Percentiles rank a stretch among this genome's conserved stretches.
Conservation (phyloP, 2,888 invertebrate genomes). For the Lasius platythorax region DNA sequence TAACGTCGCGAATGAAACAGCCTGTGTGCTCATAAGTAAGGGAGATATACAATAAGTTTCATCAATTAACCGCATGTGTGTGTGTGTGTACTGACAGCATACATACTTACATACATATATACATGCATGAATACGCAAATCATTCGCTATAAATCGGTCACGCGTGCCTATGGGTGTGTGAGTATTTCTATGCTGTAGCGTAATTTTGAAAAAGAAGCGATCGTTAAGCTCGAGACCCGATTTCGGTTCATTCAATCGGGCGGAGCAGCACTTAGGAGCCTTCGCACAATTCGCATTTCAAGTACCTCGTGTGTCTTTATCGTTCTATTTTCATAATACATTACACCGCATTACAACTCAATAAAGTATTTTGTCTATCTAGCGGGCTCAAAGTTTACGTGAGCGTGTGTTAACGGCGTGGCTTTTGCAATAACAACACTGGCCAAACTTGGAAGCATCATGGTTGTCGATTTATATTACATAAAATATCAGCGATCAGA, state of each 20-base stretch:
- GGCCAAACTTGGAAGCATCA: constrained; percentile 44
- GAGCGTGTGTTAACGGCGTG: constrained; percentile 12
- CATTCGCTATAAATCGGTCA: constrained; percentile 53
- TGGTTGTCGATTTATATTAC: constrained; percentile 17
- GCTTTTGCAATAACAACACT: constrained; percentile 25
- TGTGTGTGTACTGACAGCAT: constrained; percentile 75
- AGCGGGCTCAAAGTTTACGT: constrained; percentile 29
- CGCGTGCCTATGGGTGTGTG: constrained; percentile 65
- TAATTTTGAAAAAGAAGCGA: constrained; percentile 59
- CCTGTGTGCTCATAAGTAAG: constrained; percentile 75
- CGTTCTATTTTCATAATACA: constrained; percentile 1
- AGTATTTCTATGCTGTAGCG: constrained; percentile 60
- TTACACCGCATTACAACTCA: not conserved
- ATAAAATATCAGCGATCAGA: not conserved
- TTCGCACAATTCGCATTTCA: constrained; percentile 30
- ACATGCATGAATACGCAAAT: constrained; percentile 25
- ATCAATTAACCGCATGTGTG: constrained; percentile 75
- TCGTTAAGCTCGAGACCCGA: constrained; percentile 49
- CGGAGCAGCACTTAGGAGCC: constrained; percentile 62
- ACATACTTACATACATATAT: constrained; percentile 41
- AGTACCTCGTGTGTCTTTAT: constrained; percentile 49
- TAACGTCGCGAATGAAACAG: constrained; percentile 75
- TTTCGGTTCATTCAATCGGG: not conserved
- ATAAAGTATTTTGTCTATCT: constrained; percentile 5
- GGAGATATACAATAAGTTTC: constrained; percentile 78